Conservation (phyloP, 2,113 vertebrate species). For the Ictidomys tridecemlineatus region DNA sequence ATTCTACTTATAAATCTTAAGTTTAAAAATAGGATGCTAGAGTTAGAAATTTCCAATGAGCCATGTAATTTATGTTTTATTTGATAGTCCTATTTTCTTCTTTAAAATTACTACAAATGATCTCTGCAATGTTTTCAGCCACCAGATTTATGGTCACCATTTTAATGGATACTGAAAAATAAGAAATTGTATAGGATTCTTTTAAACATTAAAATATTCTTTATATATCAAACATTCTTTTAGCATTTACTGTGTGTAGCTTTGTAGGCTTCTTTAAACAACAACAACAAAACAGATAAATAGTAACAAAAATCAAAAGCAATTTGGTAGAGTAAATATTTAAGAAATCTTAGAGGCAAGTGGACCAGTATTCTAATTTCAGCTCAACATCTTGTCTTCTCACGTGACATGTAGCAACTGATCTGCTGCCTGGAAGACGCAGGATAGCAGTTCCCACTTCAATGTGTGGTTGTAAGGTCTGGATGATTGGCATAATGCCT, state of each 20-base stretch:
- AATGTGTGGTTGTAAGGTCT: background rate
- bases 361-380: background rate
- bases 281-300: background rate
- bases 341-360: background rate
- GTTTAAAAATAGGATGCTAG: background rate
- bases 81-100: background rate
- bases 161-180: background rate
- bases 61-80: background rate
- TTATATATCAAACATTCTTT: background rate
- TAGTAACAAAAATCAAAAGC: background rate
- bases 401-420: background rate
- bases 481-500: background rate
- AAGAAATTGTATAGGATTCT: background rate
- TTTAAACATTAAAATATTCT: background rate
- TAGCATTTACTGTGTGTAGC: background rate
- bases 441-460: background rate
- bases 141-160: background rate
- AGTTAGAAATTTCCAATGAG: background rate
- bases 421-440: background rate
- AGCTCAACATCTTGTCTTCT: background rate
- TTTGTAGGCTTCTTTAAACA: background rate
- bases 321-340: background rate
- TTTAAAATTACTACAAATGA: slow-evolving; percentile 9
- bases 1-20: slow-evolving; percentile 35
- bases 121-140: background rate